Percentiles rank a stretch among this genome's conserved stretches.
Evolutionary conservation across 1,140 invertebrate species (phyloP).

Genomic region (Drosophila nannoptera): DNA sequence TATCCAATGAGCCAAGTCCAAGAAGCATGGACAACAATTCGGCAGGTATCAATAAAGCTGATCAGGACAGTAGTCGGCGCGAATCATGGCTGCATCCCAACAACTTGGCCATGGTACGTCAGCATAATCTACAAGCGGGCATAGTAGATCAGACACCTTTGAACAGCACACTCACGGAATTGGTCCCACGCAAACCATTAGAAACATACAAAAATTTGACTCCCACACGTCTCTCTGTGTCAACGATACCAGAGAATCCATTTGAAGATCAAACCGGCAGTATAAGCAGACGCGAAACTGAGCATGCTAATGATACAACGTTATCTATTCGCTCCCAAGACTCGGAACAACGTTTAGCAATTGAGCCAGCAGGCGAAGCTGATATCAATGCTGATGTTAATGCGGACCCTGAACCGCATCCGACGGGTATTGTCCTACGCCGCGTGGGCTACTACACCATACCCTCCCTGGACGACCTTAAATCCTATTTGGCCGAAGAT

Average conservation of each 20-base stretch:
- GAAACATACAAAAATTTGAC: constrained; percentile 56
- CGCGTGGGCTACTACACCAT: constrained; percentile 92
- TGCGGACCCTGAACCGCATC: constrained; percentile 80
- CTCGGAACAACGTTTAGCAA: constrained; percentile 45
- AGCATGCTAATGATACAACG: constrained; percentile 59
- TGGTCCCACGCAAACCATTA: constrained; percentile 69
- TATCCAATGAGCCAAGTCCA: constrained; percentile 39
- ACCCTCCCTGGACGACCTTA: constrained; percentile 88
- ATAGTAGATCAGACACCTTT: constrained; percentile 54
- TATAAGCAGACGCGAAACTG: constrained; percentile 52
- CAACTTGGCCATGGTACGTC: constrained; percentile 69
- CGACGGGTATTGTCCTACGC: constrained; percentile 83
- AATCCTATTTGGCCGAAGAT: constrained; percentile 83
- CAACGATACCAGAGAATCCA: constrained; percentile 68
- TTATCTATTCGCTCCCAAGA: constrained; percentile 53
- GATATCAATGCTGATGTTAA: constrained; percentile 65
- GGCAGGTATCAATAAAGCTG: background rate
- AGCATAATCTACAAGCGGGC: constrained; percentile 68
- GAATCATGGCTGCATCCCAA: constrained; percentile 78
- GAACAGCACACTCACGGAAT: constrained; percentile 67
- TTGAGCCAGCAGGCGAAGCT: constrained; percentile 57
- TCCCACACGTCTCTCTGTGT: constrained; percentile 52
- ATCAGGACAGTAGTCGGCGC: constrained; percentile 55
- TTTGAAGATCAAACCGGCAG: constrained; percentile 66
- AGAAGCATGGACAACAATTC: background rate